A percentile compares a stretch with the other conserved stretches of the same genome.
These are phyloP conservation scores for Clinocottus analis DNA, from an alignment of 2,113 vertebrate species.

Conservation along the genomic window DNA sequence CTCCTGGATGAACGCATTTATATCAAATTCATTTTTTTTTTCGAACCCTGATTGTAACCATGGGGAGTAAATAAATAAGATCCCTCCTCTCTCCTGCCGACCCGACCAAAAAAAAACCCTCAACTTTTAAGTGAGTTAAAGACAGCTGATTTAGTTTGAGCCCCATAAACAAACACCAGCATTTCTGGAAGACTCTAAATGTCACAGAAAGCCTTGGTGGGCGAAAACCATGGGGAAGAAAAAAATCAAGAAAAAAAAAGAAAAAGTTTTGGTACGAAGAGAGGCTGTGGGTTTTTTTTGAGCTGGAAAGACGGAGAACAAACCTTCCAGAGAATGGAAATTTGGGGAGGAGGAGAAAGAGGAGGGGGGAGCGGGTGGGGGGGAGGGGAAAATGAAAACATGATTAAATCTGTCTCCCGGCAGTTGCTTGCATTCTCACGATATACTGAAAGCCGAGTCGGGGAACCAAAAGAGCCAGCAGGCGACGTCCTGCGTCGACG, in stretches of 20 bases:
- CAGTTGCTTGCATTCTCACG: conserved; percentile 62
- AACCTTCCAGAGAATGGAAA: conserved; percentile 63
- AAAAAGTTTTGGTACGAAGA: conserved; percentile 1
- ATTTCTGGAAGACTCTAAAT: conserved; percentile 52
- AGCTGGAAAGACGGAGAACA: conserved; percentile 33
- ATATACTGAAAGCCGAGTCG: conserved; percentile 54
- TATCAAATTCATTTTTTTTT: too few relatives aligned
- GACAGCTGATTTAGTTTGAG: conserved; percentile 49
- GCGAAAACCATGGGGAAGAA: conserved; percentile 2
- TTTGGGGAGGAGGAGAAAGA: conserved; percentile 23
- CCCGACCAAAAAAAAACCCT: conserved; percentile 1
- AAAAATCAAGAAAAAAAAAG: not conserved
- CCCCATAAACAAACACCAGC: conserved; percentile 52
- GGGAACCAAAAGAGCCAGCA: conserved; percentile 32
- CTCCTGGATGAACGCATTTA: too few relatives aligned
- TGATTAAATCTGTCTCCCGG: conserved; percentile 63
- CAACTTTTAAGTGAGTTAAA: not conserved
- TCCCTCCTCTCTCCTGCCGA: too few relatives aligned
- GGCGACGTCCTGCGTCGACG: conserved; percentile 33
- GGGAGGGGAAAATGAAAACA: conserved; percentile 57
- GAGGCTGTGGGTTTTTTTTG: conserved; percentile 33
- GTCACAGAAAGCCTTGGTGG: conserved; percentile 42
- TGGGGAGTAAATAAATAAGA: conserved; percentile 23
- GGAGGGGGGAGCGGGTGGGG: not conserved
- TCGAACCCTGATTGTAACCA: too few relatives aligned